Evolutionary conservation across 2,888 invertebrate species (phyloP).

Genomic region (Lasioglossum zephyrum): DNA sequence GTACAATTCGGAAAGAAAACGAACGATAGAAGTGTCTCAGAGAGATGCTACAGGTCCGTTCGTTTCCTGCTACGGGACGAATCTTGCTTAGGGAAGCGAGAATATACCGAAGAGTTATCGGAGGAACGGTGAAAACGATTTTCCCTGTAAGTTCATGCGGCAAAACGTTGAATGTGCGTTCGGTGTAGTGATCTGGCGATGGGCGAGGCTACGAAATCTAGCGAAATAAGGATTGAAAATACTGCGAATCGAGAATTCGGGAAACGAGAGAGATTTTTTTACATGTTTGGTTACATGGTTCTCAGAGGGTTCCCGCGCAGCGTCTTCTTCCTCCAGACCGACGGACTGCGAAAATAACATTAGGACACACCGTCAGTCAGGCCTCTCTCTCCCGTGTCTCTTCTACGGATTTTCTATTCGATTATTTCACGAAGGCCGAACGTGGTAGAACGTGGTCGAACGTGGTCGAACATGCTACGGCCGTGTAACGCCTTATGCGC

Average conservation of each 20-base stretch:
- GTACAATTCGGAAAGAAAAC: not conserved
- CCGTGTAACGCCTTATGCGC: not conserved
- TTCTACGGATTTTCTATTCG: slow-evolving; percentile 47
- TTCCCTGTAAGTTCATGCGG: slow-evolving; percentile 69
- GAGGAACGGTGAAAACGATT: not conserved
- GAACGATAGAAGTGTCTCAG: not conserved
- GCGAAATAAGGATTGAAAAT: slow-evolving; percentile 56
- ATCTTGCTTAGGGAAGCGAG: not conserved
- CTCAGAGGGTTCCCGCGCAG: slow-evolving; percentile 83
- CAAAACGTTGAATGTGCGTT: slow-evolving; percentile 5
- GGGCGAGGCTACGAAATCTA: slow-evolving; percentile 41
- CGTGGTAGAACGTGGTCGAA: not conserved
- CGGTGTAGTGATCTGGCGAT: slow-evolving; percentile 36
- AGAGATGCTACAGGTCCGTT: not conserved
- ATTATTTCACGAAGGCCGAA: slow-evolving; percentile 37
- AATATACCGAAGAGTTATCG: not conserved
- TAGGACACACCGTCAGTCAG: slow-evolving; percentile 76
- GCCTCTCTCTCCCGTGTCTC: slow-evolving; percentile 46
- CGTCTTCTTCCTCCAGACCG: slow-evolving; percentile 84
- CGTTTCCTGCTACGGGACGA: not conserved
- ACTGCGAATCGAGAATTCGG: slow-evolving; percentile 63
- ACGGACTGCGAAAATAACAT: slow-evolving; percentile 84
- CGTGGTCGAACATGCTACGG: not conserved
- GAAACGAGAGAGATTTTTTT: slow-evolving; percentile 76
- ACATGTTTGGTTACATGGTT: slow-evolving; percentile 83